phyloP scores from a whole-genome alignment of 2,113 vertebrate genomes.

The Callocephalon fimbriatum region DNA sequence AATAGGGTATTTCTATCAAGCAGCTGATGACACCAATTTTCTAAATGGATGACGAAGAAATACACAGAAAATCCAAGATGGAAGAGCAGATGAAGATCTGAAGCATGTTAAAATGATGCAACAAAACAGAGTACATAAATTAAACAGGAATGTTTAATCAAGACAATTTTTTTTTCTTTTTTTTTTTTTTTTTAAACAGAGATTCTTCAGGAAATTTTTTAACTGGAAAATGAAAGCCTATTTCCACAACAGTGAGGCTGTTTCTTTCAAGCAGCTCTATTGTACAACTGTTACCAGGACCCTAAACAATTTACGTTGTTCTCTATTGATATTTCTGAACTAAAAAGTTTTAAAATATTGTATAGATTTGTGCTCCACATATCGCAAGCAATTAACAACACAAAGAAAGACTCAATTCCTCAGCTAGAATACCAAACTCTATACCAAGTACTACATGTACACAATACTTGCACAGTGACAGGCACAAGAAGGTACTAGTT shows the following conservation, averaged over 20 bases:
- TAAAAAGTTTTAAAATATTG: no score
- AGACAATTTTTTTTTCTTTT: not conserved
- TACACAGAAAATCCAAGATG: not conserved
- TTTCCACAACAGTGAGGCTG: slow-evolving; percentile 40
- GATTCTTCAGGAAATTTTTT: not conserved
- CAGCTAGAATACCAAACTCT: slow-evolving; percentile 66
- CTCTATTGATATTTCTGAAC: no score
- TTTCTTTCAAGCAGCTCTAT: slow-evolving; percentile 60
- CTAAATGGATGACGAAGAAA: not conserved
- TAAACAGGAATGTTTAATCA: slow-evolving; percentile 71
- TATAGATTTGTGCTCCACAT: no score
- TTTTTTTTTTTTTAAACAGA: slow-evolving; percentile 14
- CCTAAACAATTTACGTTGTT: no score
- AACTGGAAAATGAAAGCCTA: slow-evolving; percentile 54
- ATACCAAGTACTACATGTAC: slow-evolving; percentile 53
- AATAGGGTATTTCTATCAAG: not conserved
- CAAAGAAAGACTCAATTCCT: slow-evolving; percentile 31
- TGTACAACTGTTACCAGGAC: no score
- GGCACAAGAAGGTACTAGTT: slow-evolving; percentile 65
- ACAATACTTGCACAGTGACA: slow-evolving; percentile 71
- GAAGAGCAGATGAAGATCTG: not conserved
- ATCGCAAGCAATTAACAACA: slow-evolving; percentile 62
- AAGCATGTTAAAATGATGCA: slow-evolving; percentile 44
- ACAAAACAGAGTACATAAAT: slow-evolving; percentile 52
- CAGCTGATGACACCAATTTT: not conserved